Base-by-base conservation (phyloP, 2,888 invertebrate genomes). In the Pantelozetes paolii region DNA sequence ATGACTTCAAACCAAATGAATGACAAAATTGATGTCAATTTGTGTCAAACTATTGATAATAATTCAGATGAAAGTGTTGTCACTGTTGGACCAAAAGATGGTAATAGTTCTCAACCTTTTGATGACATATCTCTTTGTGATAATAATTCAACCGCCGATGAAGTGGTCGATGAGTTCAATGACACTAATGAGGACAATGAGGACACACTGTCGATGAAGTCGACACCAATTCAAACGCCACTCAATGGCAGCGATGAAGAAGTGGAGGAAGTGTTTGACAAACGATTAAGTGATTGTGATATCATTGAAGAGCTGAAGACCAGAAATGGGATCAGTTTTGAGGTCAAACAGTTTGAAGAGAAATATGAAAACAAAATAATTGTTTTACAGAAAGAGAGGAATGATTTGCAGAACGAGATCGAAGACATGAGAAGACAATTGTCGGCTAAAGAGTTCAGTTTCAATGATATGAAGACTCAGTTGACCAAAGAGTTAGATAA, bases 401-500 rank as follows among this genome's bases (percentile, higher is more conserved):
- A 57, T 59, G 62, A 74, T 50, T 64, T 54, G 5, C 71, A 73
- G 45, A 73, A 74, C 36, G 75, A 76, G 50, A 28, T 77, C 26
- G 26, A 62, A 50, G 75, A 74, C 13, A 42, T 76, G 11, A 77
- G 73, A 59, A 30, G 48, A 45, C 75, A 70, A 62, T 50, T 76
- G 26, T 48, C 40, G 5, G 54, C 32, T 71, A 76, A 76, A 71
- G 76, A 76, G 50, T 54, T 72, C 15, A 73, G 57, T 54, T 76
- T 75, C 54, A 71, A 73, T 26, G 72, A 77, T 50, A 73, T 77
- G 23, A 75, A 77, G 72, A 67, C 59, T 13, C 74, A 74, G 18
- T 72, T 76, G 30, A 73, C 71, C 11, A 48, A 18, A 20, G 75
- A 74, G 15, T 75, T 77, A 30, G 76, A 76, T 67, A 76, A 75